Evolutionary conservation across 2,888 invertebrate species (phyloP), one percentile per base, ranked within the genome.

Genomic region (Crepidodera aurea): DNA sequence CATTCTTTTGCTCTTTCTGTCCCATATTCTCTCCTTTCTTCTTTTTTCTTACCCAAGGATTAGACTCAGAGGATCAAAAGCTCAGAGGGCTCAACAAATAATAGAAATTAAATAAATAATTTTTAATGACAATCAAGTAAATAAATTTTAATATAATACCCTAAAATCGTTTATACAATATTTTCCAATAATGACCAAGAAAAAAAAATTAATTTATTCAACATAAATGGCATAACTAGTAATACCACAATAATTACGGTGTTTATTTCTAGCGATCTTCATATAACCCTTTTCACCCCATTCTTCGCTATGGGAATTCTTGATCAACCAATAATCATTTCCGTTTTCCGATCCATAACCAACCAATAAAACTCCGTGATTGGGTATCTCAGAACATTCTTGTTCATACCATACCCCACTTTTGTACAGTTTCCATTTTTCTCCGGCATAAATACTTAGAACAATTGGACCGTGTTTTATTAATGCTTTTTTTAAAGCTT

Each of bases 301-400:
- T 6, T 62, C 50, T 6, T 75, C 68, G 6, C 85, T 82, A 85
- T 85, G 87, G 15, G 87, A 87, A 75, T 88, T 88, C 72, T 88
- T 88, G 1, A 88, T 86, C 5, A 88, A 73, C 87, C 88, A 88
- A 70, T 65, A 65, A 27, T 65, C 61, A 7, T 54, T 25, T 19
- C 65, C 65, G 13, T 62, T 50, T 37, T 61, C 65, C n/a, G 32
- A 51, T 0, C 65, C 65, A 50, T 58, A 65, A 5, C 65, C 65
- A 8, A 65, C 65, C 32, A 62, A 12, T 34, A 65, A 25, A 37
- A 62, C 51, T 1, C 58, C 44, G 39, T 65, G 65, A 37, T 65
- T 62, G 1, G 48, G 12, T 3, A 27, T 7, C 2, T 53, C 39
- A 15, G 61, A 65, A 55, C 65, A 65, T 27, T 58, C 51, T 40